Evolutionary conservation across 2,113 vertebrate genomes (phyloP), one percentile per base, ranked within the genome.

Genomic region (Aldabrachelys gigantea): DNA sequence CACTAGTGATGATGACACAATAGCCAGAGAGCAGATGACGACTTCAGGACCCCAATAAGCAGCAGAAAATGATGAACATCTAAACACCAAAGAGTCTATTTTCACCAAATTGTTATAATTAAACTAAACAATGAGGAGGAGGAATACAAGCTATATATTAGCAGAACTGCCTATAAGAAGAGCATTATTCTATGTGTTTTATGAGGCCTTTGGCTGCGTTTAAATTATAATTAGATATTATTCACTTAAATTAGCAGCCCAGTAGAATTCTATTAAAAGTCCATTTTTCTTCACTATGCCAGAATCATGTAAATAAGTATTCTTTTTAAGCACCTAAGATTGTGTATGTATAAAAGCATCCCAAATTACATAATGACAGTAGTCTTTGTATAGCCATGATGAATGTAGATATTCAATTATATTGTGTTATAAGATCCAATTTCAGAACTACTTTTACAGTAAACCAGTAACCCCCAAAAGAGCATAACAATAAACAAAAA

Each of bases 231-330:
- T 96, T 94, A 84, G 9, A 52, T 90, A 85, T 90, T 93, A 84
- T 97, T 97, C 92, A 97, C 96, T 96, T 79, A 25, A 88, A 89
- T 96, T 92, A 95, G 87, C 92, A 96, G 91, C 57, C 80, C 88
- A 82, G 75, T 84, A 31, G 57, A 76, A 90, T 89, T 97, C 80
- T 93, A 92, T 93, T 97, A 97, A 96, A 97, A 96, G 84, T 96
- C 93, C 93, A 87, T 94, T 98, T 96, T 78, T 89, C 91, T 94
- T 96, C 80, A 91, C 97, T 97, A 95, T 89, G 83, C 88, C 90
- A 95, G 92, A 95, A 92, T 93, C 93, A 91, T 96, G 94, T 94
- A 95, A 97, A 97, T 89, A 96, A 95, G 62, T 88, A 95, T 91
- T 41, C 52, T 89, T 88, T 95, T 95, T 93, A 94, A 97, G 88